Evolutionary conservation across 2,888 invertebrate genomes (phyloP).

Genomic region (Orthonevra nobilis): DNA sequence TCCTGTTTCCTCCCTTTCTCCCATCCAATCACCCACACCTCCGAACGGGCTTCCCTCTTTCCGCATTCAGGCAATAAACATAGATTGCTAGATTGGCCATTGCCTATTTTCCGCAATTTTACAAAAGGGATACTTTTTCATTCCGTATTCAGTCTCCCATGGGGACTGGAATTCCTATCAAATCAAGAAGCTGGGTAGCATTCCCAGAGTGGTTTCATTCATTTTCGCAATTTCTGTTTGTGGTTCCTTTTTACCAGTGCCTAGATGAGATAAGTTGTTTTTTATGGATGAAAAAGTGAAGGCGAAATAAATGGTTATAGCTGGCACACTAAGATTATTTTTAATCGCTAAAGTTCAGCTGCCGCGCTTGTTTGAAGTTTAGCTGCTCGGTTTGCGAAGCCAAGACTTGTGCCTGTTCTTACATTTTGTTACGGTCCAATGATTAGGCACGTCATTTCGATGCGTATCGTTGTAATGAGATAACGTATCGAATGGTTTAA

Average conservation of each 20-base stretch:
- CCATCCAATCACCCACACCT: constrained; percentile 22
- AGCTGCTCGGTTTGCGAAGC: not conserved
- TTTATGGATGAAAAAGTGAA: not conserved
- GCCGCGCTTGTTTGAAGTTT: not conserved
- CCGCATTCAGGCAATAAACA: constrained; percentile 25
- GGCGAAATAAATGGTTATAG: not conserved
- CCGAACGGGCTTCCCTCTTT: too few species aligned
- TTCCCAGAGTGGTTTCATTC: not conserved
- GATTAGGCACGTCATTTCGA: constrained; percentile 3
- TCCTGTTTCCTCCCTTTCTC: not conserved
- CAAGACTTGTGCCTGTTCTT: not conserved
- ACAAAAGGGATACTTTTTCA: constrained; percentile 28
- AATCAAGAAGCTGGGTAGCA: not conserved
- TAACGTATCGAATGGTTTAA: too few species aligned
- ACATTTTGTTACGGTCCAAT: constrained; percentile 1
- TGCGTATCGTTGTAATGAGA: not conserved
- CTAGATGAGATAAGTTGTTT: too few species aligned
- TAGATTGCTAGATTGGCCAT: constrained; percentile 46
- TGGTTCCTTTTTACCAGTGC: too few species aligned
- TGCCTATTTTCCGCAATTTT: constrained; percentile 47
- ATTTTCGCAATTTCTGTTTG: constrained; percentile 7
- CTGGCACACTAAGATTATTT: constrained; percentile 6
- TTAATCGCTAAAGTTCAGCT: constrained; percentile 27
- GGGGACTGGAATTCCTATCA: constrained; percentile 24
- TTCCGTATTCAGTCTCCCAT: constrained; percentile 7